A percentile compares a stretch with the other conserved stretches of the same genome.
Conservation (phyloP, 2,113 vertebrate genomes). For the Addax nasomaculatus region DNA sequence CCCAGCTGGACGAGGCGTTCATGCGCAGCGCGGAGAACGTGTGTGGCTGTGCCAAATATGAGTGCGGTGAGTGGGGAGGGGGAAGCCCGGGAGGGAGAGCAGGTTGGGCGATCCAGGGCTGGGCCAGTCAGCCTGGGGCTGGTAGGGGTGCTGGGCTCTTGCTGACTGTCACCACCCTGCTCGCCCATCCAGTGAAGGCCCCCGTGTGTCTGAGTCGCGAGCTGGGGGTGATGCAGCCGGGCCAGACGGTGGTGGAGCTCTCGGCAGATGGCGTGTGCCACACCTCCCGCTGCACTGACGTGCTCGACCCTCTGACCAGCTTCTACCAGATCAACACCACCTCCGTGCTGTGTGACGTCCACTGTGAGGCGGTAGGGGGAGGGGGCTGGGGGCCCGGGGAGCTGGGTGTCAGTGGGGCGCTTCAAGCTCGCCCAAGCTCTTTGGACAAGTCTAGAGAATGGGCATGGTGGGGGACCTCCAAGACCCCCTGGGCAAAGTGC, state of each 20-base stretch:
- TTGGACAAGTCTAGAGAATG: neutral
- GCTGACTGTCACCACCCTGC: neutral
- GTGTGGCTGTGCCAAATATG: constrained; percentile 90
- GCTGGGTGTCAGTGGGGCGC: neutral
- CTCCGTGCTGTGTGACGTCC: constrained; percentile 87
- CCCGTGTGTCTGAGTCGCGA: constrained; percentile 91
- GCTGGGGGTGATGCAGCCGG: constrained; percentile 88
- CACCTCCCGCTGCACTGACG: constrained; percentile 86
- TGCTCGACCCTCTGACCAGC: constrained; percentile 85
- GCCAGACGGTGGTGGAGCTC: constrained; percentile 92
- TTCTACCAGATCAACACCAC: constrained; percentile 87
- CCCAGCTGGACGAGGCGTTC: constrained; percentile 88
- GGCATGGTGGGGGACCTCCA: neutral
- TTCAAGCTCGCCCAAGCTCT: neutral
- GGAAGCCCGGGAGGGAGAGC: accelerated
- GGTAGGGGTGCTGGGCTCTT: accelerated
- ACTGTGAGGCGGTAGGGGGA: constrained; percentile 88
- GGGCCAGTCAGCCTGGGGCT: neutral
- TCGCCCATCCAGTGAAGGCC: constrained; percentile 85
- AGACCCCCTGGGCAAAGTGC: neutral
- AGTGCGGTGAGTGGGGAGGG: constrained; percentile 87
- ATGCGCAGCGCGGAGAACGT: constrained; percentile 85
- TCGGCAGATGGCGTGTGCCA: constrained; percentile 85
- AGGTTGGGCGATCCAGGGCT: accelerated
- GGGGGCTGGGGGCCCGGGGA: accelerated